These are phyloP conservation scores for Chaenocephalus aceratus DNA, from an alignment of 2,113 vertebrate species.

Conservation along the genomic window DNA sequence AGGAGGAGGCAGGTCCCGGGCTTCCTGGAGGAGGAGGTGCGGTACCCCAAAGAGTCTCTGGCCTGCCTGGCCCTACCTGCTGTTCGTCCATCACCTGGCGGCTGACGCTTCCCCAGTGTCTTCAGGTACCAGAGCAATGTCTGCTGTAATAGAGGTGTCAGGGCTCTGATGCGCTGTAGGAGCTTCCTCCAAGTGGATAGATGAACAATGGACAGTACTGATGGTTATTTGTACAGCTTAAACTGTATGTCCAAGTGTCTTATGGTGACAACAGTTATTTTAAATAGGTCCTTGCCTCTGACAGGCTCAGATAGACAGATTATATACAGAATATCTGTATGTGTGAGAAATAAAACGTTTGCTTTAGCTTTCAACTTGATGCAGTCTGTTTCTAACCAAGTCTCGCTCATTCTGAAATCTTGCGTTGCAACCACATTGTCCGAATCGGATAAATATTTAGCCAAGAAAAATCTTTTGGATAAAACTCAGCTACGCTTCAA, in stretches of 20 bases:
- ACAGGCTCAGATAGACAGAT: too few species aligned
- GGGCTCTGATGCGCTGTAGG: neutral
- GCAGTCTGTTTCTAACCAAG: too few species aligned
- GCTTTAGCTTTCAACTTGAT: too few species aligned
- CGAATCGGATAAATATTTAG: too few species aligned
- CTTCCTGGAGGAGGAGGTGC: slow-evolving; percentile 88
- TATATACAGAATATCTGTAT: too few species aligned
- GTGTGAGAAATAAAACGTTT: too few species aligned
- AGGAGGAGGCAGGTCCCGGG: slow-evolving; percentile 79
- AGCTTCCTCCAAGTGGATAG: neutral
- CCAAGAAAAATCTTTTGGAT: too few species aligned
- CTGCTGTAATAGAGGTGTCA: neutral
- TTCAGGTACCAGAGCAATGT: slow-evolving; percentile 84
- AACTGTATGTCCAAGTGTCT: neutral
- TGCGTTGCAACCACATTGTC: too few species aligned
- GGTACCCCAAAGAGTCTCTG: slow-evolving; percentile 87
- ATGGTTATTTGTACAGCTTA: slow-evolving; percentile 10
- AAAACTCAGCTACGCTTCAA: too few species aligned
- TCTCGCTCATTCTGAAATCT: too few species aligned
- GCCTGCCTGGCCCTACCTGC: slow-evolving; percentile 92
- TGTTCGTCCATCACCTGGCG: slow-evolving; percentile 92
- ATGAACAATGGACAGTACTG: neutral
- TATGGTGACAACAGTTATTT: too few species aligned
- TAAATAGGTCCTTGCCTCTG: too few species aligned
- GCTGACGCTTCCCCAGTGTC: slow-evolving; percentile 89